Conservation (phyloP, 2,113 vertebrate genomes). For the Prinia subflava region DNA sequence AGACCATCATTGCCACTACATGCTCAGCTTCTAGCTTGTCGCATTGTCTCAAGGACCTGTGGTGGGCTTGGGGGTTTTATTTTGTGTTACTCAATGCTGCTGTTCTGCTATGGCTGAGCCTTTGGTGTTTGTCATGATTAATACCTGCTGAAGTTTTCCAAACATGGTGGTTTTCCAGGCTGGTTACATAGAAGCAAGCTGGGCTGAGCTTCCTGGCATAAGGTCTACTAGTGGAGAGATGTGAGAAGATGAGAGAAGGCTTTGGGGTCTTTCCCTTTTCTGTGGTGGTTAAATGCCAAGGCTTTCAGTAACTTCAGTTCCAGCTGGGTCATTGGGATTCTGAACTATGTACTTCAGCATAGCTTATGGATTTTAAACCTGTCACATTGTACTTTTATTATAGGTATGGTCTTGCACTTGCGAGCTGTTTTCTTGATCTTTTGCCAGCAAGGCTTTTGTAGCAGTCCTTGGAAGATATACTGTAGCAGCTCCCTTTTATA, state of each 20-base stretch:
- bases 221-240: not conserved
- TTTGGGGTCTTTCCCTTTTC: not conserved
- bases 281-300: slow-evolving; percentile 2
- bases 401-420: slow-evolving; percentile 39
- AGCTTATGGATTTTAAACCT: slow-evolving; percentile 52
- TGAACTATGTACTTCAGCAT: slow-evolving; percentile 52
- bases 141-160: not conserved
- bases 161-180: not conserved
- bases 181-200: not conserved
- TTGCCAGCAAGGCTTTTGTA: slow-evolving; percentile 62
- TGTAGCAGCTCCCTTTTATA: slow-evolving; percentile 55
- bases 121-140: not conserved
- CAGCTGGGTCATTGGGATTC: slow-evolving; percentile 38
- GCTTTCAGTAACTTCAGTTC: slow-evolving; percentile 21
- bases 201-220: not conserved
- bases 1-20: not conserved
- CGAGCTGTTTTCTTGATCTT: slow-evolving; percentile 66
- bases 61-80: not conserved
- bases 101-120: not conserved
- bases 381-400: slow-evolving; percentile 49
- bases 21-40: not conserved
- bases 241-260: not conserved
- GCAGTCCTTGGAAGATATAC: slow-evolving; percentile 49
- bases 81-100: not conserved
- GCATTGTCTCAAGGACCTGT: not conserved